phyloP scores from a whole-genome alignment of 2,797 vertebrate species.

The Ambastaia sidthimunki region DNA sequence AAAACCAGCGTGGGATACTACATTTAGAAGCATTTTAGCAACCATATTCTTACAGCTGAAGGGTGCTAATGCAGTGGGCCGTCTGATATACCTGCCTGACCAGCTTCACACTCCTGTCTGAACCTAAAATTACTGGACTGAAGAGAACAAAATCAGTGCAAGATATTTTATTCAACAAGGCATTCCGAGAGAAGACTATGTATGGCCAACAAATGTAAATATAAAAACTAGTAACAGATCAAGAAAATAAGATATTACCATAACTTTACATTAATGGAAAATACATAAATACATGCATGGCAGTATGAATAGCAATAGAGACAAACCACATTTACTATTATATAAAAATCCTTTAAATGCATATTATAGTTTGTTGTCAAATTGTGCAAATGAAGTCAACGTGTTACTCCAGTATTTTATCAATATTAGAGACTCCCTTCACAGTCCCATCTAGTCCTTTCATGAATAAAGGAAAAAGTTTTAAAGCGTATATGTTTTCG shows the following conservation, averaged over 20 bases:
- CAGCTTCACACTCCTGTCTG: constrained; percentile 28
- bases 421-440: constrained; percentile 21
- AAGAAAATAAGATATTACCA: constrained; percentile 42
- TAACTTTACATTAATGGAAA: constrained; percentile 38
- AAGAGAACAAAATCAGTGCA: constrained; percentile 42
- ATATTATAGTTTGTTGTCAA: constrained; percentile 36
- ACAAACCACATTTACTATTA: constrained; percentile 3
- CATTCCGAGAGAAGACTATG: constrained; percentile 43
- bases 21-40: background rate
- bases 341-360: constrained; percentile 26
- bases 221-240: constrained; percentile 47
- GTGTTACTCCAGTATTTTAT: constrained; percentile 26
- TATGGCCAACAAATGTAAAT: constrained; percentile 42
- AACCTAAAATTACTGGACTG: constrained; percentile 45
- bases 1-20: background rate
- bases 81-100: background rate
- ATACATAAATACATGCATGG: constrained; percentile 52
- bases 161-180: constrained; percentile 54
- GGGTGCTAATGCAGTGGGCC: constrained; percentile 19
- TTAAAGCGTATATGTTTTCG: constrained; percentile 50
- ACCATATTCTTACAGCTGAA: background rate
- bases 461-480: background rate
- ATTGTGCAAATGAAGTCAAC: constrained; percentile 23
- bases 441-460: background rate
- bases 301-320: constrained; percentile 22